Base-by-base conservation (phyloP, 2,888 invertebrate genomes). In the Masnerella sp. region DNA sequence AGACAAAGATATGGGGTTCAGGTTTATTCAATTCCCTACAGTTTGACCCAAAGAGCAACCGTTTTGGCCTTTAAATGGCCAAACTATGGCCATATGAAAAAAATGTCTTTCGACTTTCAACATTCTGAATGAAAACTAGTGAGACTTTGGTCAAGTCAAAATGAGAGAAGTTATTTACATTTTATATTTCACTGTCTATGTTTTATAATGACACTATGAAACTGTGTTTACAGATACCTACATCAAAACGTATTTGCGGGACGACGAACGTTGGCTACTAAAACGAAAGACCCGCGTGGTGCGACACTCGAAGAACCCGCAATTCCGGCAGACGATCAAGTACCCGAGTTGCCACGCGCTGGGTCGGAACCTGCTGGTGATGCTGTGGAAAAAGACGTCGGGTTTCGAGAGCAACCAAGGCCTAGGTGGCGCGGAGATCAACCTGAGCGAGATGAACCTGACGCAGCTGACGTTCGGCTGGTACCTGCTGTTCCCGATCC, bases 361-460 rank as follows among this genome's bases (percentile, higher is more conserved):
- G 18, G 94, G 94, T 0, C 91, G 96, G 61, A 94, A 94, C 74
- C 90, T 97, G 77, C 92, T 96, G 78, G 95, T 96, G 56, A 96
- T 96, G 94, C 91, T 97, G 47, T 97, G 97, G 96, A 96, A 96
- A 84, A 92, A 94, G 70, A 95, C 95, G 85, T 93, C 95, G 69
- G 94, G 95, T 2, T 95, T 95, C 87, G 95, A 95, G 84, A 95
- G 95, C 87, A 96, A 96, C 69, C 88, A 88, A 59, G 90, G 90
- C 14, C 89, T 97, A 36, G 96, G 97, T 8, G 96, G 96, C 42
- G 95, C 93, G 0, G 95, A 96, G 88, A 93, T 97, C 76, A 92
- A 93, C 77, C 90, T 97, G 76, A 95, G 96, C 87, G 92, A 93
- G 82, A 89, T 97, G 65, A 92, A 93, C 43, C 90, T 96, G 74